A percentile compares a stretch with the other conserved stretches of the same genome.
Conservation (phyloP, 2,797 vertebrate genomes). For the Epinephelus awoara region DNA sequence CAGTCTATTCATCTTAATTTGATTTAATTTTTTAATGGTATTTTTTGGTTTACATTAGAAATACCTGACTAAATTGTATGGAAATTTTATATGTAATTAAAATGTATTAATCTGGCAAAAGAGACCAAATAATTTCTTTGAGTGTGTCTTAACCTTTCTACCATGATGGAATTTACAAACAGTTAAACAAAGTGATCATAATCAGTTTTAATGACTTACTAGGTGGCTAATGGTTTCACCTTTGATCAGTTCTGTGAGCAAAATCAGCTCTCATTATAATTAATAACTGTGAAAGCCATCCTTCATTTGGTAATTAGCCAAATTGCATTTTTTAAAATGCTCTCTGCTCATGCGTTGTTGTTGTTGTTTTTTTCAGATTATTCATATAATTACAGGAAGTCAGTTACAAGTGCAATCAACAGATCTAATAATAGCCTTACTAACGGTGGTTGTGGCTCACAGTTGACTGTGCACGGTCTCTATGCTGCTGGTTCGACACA, state of each 20-base stretch:
- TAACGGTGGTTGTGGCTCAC: slow-evolving; percentile 11
- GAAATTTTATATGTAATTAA: too few species aligned
- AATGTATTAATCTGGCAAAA: too few species aligned
- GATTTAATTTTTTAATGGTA: too few species aligned
- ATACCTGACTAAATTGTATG: too few species aligned
- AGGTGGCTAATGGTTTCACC: background rate
- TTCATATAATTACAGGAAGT: background rate
- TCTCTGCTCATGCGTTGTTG: background rate
- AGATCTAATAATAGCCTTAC: background rate
- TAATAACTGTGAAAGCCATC: background rate
- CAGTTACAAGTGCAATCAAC: slow-evolving; percentile 9
- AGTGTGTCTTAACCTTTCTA: background rate
- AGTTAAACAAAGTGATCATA: background rate
- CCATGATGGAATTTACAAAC: background rate
- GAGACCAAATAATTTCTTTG: too few species aligned
- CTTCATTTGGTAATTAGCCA: background rate
- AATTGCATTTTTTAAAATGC: background rate
- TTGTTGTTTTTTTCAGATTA: background rate
- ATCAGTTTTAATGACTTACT: slow-evolving; percentile 7
- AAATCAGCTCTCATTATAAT: background rate
- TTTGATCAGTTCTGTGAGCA: background rate
- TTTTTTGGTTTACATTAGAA: too few species aligned
- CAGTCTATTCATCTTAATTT: too few species aligned
- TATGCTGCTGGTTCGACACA: slow-evolving; percentile 71
- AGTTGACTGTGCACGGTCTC: slow-evolving; percentile 47